These are phyloP conservation scores for Malurus cyaneus DNA, from an alignment of 2,113 vertebrate genomes.

Conservation along the genomic window DNA sequence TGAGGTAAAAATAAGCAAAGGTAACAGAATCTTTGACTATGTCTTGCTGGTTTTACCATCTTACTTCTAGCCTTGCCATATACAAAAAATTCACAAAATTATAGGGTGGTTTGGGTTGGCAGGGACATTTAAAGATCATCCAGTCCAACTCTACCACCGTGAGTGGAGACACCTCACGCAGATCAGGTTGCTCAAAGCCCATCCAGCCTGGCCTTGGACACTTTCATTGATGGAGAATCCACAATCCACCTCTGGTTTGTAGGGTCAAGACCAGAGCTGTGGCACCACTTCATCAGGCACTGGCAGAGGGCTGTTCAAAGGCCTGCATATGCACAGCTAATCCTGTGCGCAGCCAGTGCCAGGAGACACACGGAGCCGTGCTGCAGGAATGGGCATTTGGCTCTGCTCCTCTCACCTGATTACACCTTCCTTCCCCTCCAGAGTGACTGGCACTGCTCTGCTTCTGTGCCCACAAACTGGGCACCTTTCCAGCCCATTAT, in stretches of 20 bases:
- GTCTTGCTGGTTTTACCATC: not conserved
- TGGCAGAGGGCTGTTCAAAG: not conserved
- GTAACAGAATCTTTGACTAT: not conserved
- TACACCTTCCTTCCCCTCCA: not conserved
- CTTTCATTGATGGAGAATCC: not conserved
- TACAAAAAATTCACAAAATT: not conserved
- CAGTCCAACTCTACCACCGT: not conserved
- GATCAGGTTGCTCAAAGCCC: not conserved
- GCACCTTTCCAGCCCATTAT: constrained; percentile 41
- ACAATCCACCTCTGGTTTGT: not conserved
- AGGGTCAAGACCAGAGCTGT: not conserved
- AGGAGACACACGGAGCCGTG: not conserved
- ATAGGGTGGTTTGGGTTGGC: not conserved
- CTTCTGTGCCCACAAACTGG: not conserved
- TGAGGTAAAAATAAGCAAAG: not conserved
- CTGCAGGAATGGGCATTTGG: constrained; percentile 2
- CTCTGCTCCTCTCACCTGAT: constrained; percentile 13
- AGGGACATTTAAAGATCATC: not conserved
- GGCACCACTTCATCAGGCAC: not conserved
- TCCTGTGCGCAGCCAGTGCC: not conserved
- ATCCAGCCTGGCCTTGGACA: not conserved
- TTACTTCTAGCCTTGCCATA: not conserved
- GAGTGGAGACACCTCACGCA: not conserved
- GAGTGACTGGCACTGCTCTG: constrained; percentile 12
- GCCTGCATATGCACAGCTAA: not conserved